These are phyloP conservation scores for Scaptodrosophila latifasciaeformis DNA, from an alignment of 2,888 invertebrate species.

Conservation along the genomic window DNA sequence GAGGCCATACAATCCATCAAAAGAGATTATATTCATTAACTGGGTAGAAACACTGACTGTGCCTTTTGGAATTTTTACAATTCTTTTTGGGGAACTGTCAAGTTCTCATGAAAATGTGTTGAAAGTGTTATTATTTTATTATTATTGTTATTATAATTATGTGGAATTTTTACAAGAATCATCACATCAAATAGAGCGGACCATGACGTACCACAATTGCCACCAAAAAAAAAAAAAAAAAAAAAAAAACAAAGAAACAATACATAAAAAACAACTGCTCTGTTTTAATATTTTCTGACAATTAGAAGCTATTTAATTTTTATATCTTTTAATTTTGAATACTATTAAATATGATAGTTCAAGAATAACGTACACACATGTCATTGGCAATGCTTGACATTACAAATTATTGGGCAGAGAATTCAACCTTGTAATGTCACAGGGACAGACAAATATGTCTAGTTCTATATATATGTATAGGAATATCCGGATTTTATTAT, in stretches of 20 bases:
- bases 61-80: conserved; percentile 55
- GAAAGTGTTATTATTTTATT: conserved; percentile 55
- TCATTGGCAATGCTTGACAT: conserved; percentile 49
- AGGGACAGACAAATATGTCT: conserved; percentile 9
- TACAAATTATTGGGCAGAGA: conserved; percentile 23
- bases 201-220: conserved; percentile 53
- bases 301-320: conserved; percentile 8
- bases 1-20: conserved; percentile 61
- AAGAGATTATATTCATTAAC: conserved; percentile 66
- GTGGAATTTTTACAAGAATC: conserved; percentile 50
- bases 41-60: conserved; percentile 43
- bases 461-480: conserved; percentile 1
- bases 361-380: too few species aligned
- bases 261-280: too few species aligned
- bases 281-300: too few species aligned
- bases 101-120: conserved; percentile 66
- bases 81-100: conserved; percentile 64
- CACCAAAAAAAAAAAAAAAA: conserved; percentile 9
- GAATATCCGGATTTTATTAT: background rate
- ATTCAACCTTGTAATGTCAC: conserved; percentile 46
- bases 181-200: conserved; percentile 34
- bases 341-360: too few species aligned
- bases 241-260: too few species aligned
- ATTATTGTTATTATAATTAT: conserved; percentile 26
- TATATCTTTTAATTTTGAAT: conserved; percentile 39